A percentile compares a stretch with the other conserved stretches of the same genome.
Conservation (phyloP, 2,888 invertebrate species). For the Adelphocoris suturalis region DNA sequence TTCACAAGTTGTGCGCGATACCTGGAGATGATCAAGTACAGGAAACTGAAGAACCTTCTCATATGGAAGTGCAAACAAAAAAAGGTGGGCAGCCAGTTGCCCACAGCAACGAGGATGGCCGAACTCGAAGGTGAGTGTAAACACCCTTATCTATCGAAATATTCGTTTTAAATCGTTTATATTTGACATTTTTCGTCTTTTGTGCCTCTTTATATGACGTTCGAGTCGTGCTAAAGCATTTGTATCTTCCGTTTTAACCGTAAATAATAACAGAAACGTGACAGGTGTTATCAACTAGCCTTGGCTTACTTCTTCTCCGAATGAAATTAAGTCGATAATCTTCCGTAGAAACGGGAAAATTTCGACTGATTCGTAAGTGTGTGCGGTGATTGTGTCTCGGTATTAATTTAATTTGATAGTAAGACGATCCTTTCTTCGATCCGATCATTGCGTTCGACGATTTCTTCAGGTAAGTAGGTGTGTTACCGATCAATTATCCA, state of each 20-base stretch:
- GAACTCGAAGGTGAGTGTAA: slow-evolving; percentile 75
- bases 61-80: slow-evolving; percentile 75
- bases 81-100: slow-evolving; percentile 75
- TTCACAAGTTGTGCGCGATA: slow-evolving; percentile 33
- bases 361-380: slow-evolving; percentile 50
- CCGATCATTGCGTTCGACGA: not conserved
- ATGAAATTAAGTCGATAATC: slow-evolving; percentile 68
- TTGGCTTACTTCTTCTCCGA: slow-evolving; percentile 70
- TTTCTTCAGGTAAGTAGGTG: not conserved
- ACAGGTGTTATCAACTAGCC: slow-evolving; percentile 72
- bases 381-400: not conserved
- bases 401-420: not conserved
- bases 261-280: not conserved
- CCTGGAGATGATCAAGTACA: slow-evolving; percentile 72
- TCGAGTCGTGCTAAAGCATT: not conserved
- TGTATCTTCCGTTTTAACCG: not conserved
- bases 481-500: slow-evolving; percentile 13
- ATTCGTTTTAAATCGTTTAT: slow-evolving; percentile 51
- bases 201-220: not conserved
- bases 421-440: not conserved
- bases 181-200: slow-evolving; percentile 31
- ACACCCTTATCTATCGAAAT: slow-evolving; percentile 61
- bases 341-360: slow-evolving; percentile 62
- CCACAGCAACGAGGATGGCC: slow-evolving; percentile 75
- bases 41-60: slow-evolving; percentile 73